These are phyloP conservation scores for Paratrypauchen microcephalus DNA, from an alignment of 2,797 vertebrate species.

Conservation along the genomic window DNA sequence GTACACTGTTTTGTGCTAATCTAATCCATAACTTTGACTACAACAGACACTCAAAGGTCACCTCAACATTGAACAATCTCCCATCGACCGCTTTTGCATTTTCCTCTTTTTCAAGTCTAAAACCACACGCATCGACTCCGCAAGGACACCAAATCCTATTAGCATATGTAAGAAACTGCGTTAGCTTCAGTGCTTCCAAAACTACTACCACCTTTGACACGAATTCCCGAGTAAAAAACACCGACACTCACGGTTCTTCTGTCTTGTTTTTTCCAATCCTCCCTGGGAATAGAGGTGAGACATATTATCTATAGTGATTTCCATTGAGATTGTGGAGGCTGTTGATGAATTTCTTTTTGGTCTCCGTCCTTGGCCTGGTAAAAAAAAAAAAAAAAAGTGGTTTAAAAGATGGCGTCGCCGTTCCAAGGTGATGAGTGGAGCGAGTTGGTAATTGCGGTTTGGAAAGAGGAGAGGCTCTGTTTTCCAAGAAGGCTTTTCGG, in stretches of 20 bases:
- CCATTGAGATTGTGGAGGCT: slow-evolving; percentile 72
- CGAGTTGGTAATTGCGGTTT: slow-evolving; percentile 40
- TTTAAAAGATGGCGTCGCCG: slow-evolving; percentile 82
- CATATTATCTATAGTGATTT: slow-evolving; percentile 63
- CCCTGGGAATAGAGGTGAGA: slow-evolving; percentile 70
- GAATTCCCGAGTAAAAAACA: slow-evolving; percentile 23
- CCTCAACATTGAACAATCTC: neutral
- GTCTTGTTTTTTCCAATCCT: slow-evolving; percentile 29
- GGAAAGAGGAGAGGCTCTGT: slow-evolving; percentile 8
- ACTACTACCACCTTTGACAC: slow-evolving; percentile 32
- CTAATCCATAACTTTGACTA: neutral
- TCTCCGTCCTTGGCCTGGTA: slow-evolving; percentile 75
- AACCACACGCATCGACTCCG: slow-evolving; percentile 8
- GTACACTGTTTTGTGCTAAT: neutral
- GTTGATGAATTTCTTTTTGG: slow-evolving; percentile 67
- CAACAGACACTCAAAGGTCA: neutral
- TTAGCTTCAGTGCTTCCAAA: slow-evolving; percentile 8
- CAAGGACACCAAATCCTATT: slow-evolving; percentile 29
- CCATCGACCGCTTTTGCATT: neutral
- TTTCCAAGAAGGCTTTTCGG: neutral
- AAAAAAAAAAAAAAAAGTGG: slow-evolving; percentile 67
- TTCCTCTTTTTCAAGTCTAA: slow-evolving; percentile 11
- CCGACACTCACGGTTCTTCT: slow-evolving; percentile 1
- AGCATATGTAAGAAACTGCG: slow-evolving; percentile 40
- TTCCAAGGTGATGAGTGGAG: slow-evolving; percentile 48